Evolutionary conservation across 2,797 vertebrate species (phyloP).

Genomic region (Labeo calbasu): DNA sequence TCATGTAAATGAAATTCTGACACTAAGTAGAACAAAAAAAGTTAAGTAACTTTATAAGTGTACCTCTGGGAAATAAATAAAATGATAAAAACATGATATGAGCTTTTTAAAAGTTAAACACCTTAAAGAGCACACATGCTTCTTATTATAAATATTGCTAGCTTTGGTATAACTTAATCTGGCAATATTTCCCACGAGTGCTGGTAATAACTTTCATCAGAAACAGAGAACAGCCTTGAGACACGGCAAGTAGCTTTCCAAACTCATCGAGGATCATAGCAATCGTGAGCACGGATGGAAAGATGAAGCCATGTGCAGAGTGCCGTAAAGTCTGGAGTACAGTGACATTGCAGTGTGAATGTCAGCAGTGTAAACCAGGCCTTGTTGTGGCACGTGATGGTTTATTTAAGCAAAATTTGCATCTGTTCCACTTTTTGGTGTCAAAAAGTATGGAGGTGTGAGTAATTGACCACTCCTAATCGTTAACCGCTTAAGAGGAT

Average conservation of each 20-base stretch:
- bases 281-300: not conserved
- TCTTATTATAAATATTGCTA: constrained; percentile 5
- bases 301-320: not conserved
- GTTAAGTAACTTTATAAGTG: not conserved
- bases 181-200: not conserved
- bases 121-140: not conserved
- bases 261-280: constrained; percentile 1
- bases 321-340: not conserved
- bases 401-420: not conserved
- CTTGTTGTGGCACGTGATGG: not conserved
- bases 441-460: constrained; percentile 17
- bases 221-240: constrained; percentile 15
- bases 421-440: not conserved
- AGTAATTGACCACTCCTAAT: constrained; percentile 37
- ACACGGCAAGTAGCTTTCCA: not conserved
- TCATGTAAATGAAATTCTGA: not conserved
- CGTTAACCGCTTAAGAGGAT: constrained; percentile 19
- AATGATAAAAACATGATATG: constrained; percentile 3
- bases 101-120: not conserved
- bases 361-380: constrained; percentile 1
- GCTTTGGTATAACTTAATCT: constrained; percentile 3
- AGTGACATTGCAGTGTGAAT: constrained; percentile 6
- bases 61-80: constrained; percentile 5
- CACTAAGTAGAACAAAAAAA: not conserved
- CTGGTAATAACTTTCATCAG: constrained; percentile 8